Evolutionary conservation across 2,888 invertebrate genomes (phyloP).

Genomic region (Metacarcinus magister): DNA sequence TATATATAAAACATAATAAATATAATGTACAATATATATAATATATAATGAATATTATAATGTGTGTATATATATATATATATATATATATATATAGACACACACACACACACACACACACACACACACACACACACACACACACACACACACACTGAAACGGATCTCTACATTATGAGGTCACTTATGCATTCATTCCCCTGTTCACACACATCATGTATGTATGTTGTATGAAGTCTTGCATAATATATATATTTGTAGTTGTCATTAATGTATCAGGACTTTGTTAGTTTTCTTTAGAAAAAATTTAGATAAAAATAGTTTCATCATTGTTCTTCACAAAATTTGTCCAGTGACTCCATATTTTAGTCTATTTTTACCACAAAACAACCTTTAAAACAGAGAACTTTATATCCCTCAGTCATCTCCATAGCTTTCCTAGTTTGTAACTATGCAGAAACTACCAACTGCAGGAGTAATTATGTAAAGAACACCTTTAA

Average conservation of each 20-base stretch:
- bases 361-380: not conserved
- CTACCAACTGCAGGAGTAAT: not conserved
- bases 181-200: not conserved
- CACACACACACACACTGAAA: too few species aligned
- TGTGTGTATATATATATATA: not conserved
- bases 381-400: not conserved
- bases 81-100: too few species aligned
- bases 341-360: not conserved
- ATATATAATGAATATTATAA: too few species aligned
- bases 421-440: slow-evolving; percentile 14
- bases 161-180: not conserved
- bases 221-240: not conserved
- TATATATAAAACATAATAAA: not conserved
- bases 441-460: not conserved
- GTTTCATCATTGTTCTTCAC: not conserved
- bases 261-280: not conserved
- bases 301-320: not conserved
- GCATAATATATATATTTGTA: not conserved
- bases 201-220: not conserved
- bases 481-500: not conserved
- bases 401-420: not conserved
- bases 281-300: not conserved
- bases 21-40: too few species aligned
- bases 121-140: too few species aligned
- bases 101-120: not conserved